These are phyloP conservation scores for Rhagoletis zephyria DNA, from an alignment of 1,140 invertebrate species.

Conservation along the genomic window DNA sequence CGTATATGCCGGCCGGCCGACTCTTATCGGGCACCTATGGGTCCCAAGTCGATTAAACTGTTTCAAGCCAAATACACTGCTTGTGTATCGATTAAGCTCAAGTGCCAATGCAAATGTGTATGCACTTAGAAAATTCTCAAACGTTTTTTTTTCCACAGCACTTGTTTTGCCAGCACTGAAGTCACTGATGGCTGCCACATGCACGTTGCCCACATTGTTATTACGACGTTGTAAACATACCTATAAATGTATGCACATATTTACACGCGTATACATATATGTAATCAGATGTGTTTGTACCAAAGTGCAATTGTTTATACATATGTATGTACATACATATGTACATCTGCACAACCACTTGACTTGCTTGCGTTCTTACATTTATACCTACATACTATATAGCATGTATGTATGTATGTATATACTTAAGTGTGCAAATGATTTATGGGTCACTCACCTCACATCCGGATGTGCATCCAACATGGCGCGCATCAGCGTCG, in stretches of 20 bases:
- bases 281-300: neutral
- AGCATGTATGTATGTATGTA: neutral
- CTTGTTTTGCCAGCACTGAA: neutral
- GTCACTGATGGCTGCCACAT: neutral
- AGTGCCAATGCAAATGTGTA: constrained; percentile 16
- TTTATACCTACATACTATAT: neutral
- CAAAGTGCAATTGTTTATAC: too few species aligned
- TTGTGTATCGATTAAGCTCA: neutral
- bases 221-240: constrained; percentile 6
- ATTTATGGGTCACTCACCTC: constrained; percentile 76
- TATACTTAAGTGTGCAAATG: neutral
- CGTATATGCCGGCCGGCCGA: neutral
- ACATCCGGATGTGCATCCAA: constrained; percentile 98
- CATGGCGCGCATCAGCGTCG: constrained; percentile 97
- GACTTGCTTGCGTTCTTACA: constrained; percentile 1
- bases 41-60: constrained; percentile 21
- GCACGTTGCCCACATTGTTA: constrained; percentile 28
- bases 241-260: neutral
- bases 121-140: constrained; percentile 27
- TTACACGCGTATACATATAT: neutral
- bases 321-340: neutral
- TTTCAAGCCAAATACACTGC: constrained; percentile 3
- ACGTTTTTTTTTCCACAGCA: neutral
- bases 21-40: constrained; percentile 36
- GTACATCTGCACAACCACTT: constrained; percentile 25